Evolutionary conservation across 2,888 invertebrate genomes (phyloP).

Genomic region (Chrysotoxum bicinctum): DNA sequence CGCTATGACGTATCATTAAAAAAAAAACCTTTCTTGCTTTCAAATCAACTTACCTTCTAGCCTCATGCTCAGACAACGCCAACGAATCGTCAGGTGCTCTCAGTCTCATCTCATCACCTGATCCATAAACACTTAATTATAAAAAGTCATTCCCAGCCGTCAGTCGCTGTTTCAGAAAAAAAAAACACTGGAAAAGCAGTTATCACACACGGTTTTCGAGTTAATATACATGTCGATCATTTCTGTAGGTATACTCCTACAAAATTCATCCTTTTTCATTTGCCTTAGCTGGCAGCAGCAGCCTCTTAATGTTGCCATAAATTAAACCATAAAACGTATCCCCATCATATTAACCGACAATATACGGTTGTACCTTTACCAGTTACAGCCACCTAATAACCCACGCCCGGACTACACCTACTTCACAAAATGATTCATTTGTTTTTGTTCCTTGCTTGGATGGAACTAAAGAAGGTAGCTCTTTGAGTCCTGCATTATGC

Average conservation of each 20-base stretch:
- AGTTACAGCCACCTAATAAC: conserved; percentile 33
- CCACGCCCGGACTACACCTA: conserved; percentile 59
- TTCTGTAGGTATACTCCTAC: conserved; percentile 3
- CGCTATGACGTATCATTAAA: not conserved
- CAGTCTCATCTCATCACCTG: not conserved
- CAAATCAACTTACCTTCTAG: not conserved
- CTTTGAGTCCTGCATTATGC: not conserved
- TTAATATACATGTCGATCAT: conserved; percentile 27
- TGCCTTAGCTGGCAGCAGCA: not conserved
- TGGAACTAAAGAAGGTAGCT: not conserved
- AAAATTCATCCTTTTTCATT: conserved; percentile 15
- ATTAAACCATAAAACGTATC: conserved; percentile 11
- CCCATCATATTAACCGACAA: not conserved
- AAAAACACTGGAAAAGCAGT: not conserved
- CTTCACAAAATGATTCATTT: conserved; percentile 56
- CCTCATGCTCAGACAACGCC: not conserved
- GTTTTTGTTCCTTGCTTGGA: conserved; percentile 1
- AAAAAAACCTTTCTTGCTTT: not conserved
- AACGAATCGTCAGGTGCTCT: not conserved
- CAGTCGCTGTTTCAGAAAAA: not conserved
- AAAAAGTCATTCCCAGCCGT: not conserved
- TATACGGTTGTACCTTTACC: conserved; percentile 6
- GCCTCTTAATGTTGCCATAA: conserved; percentile 15
- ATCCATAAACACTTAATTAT: conserved; percentile 17
- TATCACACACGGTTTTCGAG: not conserved